Percentiles rank a stretch among this genome's conserved stretches.
Evolutionary conservation across 2,888 invertebrate genomes (phyloP).

Genomic region (Bombylius discolor): DNA sequence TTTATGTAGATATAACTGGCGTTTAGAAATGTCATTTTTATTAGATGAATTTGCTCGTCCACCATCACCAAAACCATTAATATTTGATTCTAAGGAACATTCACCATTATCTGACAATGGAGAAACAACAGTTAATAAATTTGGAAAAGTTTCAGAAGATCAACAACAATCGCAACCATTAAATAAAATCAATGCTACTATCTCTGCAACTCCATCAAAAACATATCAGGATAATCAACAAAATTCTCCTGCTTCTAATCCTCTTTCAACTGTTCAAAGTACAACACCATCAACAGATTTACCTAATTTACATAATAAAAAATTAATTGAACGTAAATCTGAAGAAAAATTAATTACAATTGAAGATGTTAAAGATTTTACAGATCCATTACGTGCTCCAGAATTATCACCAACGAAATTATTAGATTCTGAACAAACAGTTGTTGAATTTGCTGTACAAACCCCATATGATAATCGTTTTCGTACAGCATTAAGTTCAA

Average conservation of each 20-base stretch:
- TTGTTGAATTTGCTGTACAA: slow-evolving; percentile 36
- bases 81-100: slow-evolving; percentile 37
- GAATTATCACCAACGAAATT: slow-evolving; percentile 31
- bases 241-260: slow-evolving; percentile 9
- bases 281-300: background rate
- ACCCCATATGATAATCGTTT: slow-evolving; percentile 53
- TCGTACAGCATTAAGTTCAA: slow-evolving; percentile 59
- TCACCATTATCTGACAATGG: slow-evolving; percentile 26
- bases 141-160: background rate
- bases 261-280: background rate
- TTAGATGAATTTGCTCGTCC: slow-evolving; percentile 76
- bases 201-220: background rate
- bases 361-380: slow-evolving; percentile 49
- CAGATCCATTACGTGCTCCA: slow-evolving; percentile 63
- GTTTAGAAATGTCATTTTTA: slow-evolving; percentile 79
- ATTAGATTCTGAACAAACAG: slow-evolving; percentile 23
- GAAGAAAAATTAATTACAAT: slow-evolving; percentile 44
- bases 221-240: slow-evolving; percentile 26
- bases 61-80: slow-evolving; percentile 42
- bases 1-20: slow-evolving; percentile 66
- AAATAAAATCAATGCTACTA: background rate
- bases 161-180: slow-evolving; percentile 10
- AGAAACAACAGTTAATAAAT: slow-evolving; percentile 10
- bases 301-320: slow-evolving; percentile 12
- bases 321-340: slow-evolving; percentile 24